Conservation (phyloP, 2,797 vertebrate species). For the Morelia viridis region DNA sequence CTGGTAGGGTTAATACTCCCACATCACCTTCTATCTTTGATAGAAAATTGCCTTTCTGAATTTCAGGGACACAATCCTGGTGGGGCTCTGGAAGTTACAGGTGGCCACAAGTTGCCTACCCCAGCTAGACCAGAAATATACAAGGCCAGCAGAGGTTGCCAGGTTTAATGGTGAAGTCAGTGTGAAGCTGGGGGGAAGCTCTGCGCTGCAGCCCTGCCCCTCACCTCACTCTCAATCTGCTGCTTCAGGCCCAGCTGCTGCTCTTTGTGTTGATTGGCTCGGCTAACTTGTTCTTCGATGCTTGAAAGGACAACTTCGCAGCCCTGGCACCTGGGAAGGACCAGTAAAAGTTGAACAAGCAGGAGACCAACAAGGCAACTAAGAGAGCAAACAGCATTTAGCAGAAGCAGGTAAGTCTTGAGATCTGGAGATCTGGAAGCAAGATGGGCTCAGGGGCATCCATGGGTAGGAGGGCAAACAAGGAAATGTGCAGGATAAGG, state of each 20-base stretch:
- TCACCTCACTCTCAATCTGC: conserved; percentile 96
- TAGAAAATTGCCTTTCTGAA: neutral
- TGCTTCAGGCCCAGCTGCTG: conserved; percentile 94
- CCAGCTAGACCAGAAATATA: neutral
- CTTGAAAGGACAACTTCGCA: conserved; percentile 93
- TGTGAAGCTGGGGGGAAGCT: rapidly evolving
- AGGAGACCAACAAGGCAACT: neutral
- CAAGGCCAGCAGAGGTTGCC: neutral
- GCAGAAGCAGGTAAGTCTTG: neutral
- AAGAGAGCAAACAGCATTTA: neutral
- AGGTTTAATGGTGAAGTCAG: neutral
- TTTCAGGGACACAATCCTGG: neutral
- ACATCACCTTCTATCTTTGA: neutral
- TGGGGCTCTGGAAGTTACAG: neutral
- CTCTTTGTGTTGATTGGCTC: conserved; percentile 95
- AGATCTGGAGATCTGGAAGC: neutral
- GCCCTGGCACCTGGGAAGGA: conserved; percentile 85
- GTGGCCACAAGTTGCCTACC: neutral
- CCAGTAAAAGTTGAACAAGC: neutral
- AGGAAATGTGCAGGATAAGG: neutral
- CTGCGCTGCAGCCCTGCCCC: conserved; percentile 20
- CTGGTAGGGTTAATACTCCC: neutral
- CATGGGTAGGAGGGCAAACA: neutral
- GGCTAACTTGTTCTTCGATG: conserved; percentile 93
- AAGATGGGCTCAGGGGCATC: neutral